phyloP scores from a whole-genome alignment of 2,797 vertebrate species.

The Steatocranus sp. region DNA sequence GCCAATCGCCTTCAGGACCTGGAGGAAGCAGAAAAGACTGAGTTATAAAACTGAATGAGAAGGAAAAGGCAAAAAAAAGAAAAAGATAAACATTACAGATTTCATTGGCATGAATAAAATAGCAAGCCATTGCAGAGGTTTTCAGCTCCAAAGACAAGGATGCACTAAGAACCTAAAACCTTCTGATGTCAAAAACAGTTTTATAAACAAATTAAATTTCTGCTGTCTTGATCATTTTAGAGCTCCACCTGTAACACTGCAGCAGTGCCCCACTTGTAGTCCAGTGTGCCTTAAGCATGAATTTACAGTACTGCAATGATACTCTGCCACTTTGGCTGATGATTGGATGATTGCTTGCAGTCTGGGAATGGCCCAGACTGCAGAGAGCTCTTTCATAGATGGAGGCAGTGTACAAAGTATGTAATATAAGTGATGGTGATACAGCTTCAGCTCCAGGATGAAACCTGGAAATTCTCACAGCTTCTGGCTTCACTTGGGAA shows the following conservation, averaged over 20 bases:
- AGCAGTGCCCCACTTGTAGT: neutral
- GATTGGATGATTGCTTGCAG: neutral
- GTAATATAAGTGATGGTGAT: neutral
- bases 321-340: neutral
- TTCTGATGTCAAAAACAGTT: neutral
- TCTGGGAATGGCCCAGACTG: neutral
- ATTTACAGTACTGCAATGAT: neutral
- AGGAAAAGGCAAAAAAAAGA: neutral
- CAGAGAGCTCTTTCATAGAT: neutral
- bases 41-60: neutral
- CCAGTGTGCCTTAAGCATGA: neutral
- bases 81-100: neutral
- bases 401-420: neutral
- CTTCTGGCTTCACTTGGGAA: neutral
- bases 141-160: neutral
- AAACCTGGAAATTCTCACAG: neutral
- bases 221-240: neutral
- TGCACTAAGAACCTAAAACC: neutral
- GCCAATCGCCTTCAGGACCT: constrained; percentile 97
- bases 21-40: neutral
- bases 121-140: neutral
- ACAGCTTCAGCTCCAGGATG: neutral
- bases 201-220: neutral
- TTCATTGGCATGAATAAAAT: neutral
- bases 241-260: neutral